A percentile compares a stretch with the other conserved stretches of the same genome.
Evolutionary conservation across 1,140 invertebrate genomes (phyloP).

Genomic region (Planococcus citri): DNA sequence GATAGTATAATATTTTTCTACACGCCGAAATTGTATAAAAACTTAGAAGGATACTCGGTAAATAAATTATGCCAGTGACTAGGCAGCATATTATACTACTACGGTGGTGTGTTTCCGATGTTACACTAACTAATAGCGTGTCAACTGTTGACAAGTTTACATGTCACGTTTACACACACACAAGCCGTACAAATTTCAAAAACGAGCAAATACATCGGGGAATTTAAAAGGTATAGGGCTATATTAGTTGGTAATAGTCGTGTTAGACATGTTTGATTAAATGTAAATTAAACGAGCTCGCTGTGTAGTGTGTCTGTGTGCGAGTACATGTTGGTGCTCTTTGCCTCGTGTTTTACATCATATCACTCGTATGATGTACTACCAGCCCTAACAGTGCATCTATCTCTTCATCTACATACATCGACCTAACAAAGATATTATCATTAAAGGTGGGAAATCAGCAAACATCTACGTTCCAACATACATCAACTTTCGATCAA

Average conservation of each 20-base stretch:
- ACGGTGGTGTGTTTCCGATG: neutral
- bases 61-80: neutral
- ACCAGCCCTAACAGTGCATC: too few species aligned
- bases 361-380: too few species aligned
- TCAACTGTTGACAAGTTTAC: constrained; percentile 6
- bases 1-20: too few species aligned
- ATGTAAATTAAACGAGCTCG: neutral
- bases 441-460: too few species aligned
- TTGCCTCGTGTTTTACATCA: too few species aligned
- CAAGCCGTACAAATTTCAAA: neutral
- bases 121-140: neutral
- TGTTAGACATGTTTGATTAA: constrained; percentile 7
- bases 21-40: neutral
- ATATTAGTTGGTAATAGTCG: neutral
- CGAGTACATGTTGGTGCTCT: too few species aligned
- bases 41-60: neutral
- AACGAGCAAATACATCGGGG: neutral
- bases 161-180: neutral
- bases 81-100: neutral
- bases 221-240: neutral
- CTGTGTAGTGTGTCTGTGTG: too few species aligned
- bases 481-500: too few species aligned
- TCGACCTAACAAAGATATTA: too few species aligned
- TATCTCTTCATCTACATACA: too few species aligned
- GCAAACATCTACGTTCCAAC: too few species aligned